Evolutionary conservation across 2,113 vertebrate genomes (phyloP), one percentile per base, ranked within the genome.

Genomic region (Melanerpes aurifrons): DNA sequence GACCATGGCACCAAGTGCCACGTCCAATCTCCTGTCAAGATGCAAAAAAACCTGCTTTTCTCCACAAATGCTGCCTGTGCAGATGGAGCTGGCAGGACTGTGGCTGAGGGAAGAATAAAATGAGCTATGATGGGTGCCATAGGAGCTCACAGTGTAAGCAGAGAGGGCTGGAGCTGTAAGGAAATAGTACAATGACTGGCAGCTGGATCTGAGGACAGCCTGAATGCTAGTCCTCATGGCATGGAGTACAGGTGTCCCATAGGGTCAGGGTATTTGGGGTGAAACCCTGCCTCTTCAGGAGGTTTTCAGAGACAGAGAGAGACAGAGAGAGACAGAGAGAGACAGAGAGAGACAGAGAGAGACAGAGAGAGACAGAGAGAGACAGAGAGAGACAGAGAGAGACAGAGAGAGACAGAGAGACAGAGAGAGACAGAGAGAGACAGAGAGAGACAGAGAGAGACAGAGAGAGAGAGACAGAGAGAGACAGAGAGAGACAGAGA

Each of bases 81-180:
- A 75, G 77, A 45, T 11, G 64, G 82, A 56, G 28, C 25, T 57
- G 45, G n/a, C 61, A 82, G 78, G 59, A 40, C 59, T 5, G 1
- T 28, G 76, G 37, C 57, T 40, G 68, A 25, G 35, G 31, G 35
- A 61, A 78, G 25, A 63, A 40, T 3, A 66, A 31, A 4, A 8
- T 0, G 31, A 77, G 58, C 28, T 31, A 21, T 1, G 0, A 0
- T 3, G n/a, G 25, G 32, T 28, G 20, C 53, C 40, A 5, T 18
- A 29, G 50, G 29, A 56, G 31, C 17, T 16, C 0, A 1, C 15
- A 57, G 25, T 19, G 31, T 19, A 31, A n/a, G 21, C 25, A 74
- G 61, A 62, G 35, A 16, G 31, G 21, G 17, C 26, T 69, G 71
- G 72, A 82, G 56, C 66, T 63, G 28, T 14, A 43, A 82, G 56